Evolutionary conservation across 2,113 vertebrate species (phyloP), one percentile per base, ranked within the genome.

Genomic region (Gallinago paraguaiae): DNA sequence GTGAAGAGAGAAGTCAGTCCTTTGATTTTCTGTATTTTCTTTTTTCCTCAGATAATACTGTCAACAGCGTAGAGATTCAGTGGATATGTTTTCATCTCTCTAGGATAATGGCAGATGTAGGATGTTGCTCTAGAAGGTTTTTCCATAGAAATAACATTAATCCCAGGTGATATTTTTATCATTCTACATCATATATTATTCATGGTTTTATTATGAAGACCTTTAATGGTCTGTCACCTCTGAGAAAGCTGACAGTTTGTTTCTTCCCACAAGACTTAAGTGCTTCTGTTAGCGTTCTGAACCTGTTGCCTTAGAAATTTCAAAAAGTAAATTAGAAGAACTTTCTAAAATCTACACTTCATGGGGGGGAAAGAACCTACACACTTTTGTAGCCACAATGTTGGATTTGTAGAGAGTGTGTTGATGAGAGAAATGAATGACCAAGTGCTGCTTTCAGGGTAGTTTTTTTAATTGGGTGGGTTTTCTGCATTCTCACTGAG

Each of bases 281-380:
- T 59, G n/a, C 7, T 61, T 74, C 1, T 27, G 0, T 60, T 51
- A 71, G 37, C 17, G 39, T 78, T 53, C 11, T 67, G 28, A 68
- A 61, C n/a, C 11, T 10, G 3, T 75, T 78, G n/a, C n/a, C 23
- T 91, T 48, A 33, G 12, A 64, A 48, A 60, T 82, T 27, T 5
- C 13, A 69, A 50, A 85, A 90, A 72, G 30, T 11, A 56, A 60
- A 61, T 53, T 37, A 56, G 30, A 83, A 91, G 20, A 8, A n/a
- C 71, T 64, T 76, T 25, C 1, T 12, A 65, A 72, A 76, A 63
- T 72, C 25, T 60, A 1, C 5, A 11, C 13, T 76, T 75, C 0
- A 1, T 13, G 23, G 13, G 25, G 8, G 20, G 7, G 16, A 20
- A 56, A 65, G 9, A 0, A 1, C 10, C 46, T 30, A 43, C 27